phyloP scores from a whole-genome alignment of 2,888 invertebrate species.

The Polietes domitor region DNA sequence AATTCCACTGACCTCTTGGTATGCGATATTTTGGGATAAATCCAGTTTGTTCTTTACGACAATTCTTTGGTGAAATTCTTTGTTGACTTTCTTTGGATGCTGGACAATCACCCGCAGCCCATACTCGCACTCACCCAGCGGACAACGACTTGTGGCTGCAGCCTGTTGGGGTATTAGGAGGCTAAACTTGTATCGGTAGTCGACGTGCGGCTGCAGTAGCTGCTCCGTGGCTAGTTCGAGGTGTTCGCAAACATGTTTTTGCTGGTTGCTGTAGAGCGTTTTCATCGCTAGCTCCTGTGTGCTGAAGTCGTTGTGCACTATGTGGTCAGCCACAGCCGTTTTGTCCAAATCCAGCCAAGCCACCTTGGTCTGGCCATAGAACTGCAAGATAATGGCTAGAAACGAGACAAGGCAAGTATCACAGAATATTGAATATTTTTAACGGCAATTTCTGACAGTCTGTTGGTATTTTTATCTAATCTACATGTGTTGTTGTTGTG shows the following conservation, averaged over 20 bases:
- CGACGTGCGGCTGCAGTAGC: slow-evolving; percentile 45
- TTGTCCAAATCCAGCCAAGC: slow-evolving; percentile 61
- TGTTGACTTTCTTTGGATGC: slow-evolving; percentile 50
- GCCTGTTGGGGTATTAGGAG: slow-evolving; percentile 56
- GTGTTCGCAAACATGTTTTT: slow-evolving; percentile 61
- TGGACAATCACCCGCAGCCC: slow-evolving; percentile 38
- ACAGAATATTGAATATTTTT: background rate
- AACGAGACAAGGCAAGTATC: background rate
- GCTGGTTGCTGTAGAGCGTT: slow-evolving; percentile 36
- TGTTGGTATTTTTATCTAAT: slow-evolving; percentile 44
- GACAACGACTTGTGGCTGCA: slow-evolving; percentile 58
- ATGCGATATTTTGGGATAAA: slow-evolving; percentile 37
- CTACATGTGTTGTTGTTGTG: slow-evolving; percentile 11
- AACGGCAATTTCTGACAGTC: background rate
- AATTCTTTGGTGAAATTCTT: slow-evolving; percentile 58
- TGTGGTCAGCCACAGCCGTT: slow-evolving; percentile 34
- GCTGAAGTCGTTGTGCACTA: slow-evolving; percentile 60
- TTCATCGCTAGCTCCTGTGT: slow-evolving; percentile 47
- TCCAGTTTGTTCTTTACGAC: slow-evolving; percentile 57
- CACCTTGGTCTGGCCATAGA: slow-evolving; percentile 56
- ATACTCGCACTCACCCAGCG: slow-evolving; percentile 51
- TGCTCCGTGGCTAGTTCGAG: slow-evolving; percentile 20
- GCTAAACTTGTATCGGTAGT: slow-evolving; percentile 50
- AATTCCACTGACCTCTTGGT: slow-evolving; percentile 41
- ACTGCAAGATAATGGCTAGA: slow-evolving; percentile 55